Conservation (phyloP, 2,113 vertebrate genomes). For the Alligator mississippiensis region DNA sequence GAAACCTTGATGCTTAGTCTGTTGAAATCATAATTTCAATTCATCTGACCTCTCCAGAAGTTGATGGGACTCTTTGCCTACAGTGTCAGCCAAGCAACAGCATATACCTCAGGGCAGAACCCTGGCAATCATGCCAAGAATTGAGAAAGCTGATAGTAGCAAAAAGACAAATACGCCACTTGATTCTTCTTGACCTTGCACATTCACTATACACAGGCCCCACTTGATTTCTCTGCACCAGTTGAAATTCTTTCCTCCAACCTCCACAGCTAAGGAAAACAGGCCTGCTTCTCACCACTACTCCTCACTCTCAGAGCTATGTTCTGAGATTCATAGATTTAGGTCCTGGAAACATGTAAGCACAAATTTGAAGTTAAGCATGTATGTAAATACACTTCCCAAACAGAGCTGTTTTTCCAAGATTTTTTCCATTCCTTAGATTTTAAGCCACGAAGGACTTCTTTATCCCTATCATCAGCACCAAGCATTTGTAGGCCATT, state of each 20-base stretch:
- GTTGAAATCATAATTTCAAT: neutral
- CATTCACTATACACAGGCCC: neutral
- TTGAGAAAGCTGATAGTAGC: neutral
- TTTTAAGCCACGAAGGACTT: neutral
- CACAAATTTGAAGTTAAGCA: neutral
- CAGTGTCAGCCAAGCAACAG: neutral
- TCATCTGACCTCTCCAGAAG: neutral
- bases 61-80: neutral
- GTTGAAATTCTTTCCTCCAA: neutral
- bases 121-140: neutral
- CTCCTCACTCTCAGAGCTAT: fast-evolving
- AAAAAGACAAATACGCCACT: neutral
- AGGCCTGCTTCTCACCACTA: neutral
- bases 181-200: neutral
- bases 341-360: neutral
- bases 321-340: neutral
- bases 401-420: neutral
- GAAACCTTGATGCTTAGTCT: neutral
- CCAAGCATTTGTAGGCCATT: neutral
- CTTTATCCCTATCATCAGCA: neutral
- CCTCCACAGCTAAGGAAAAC: neutral
- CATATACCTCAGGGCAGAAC: neutral
- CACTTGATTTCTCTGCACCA: neutral
- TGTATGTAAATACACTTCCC: neutral
- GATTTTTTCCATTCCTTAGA: neutral